Percentiles rank a stretch among this genome's conserved stretches.
These are phyloP conservation scores for Forbesichthys papilliferus DNA, from an alignment of 2,113 vertebrate species.

Conservation along the genomic window DNA sequence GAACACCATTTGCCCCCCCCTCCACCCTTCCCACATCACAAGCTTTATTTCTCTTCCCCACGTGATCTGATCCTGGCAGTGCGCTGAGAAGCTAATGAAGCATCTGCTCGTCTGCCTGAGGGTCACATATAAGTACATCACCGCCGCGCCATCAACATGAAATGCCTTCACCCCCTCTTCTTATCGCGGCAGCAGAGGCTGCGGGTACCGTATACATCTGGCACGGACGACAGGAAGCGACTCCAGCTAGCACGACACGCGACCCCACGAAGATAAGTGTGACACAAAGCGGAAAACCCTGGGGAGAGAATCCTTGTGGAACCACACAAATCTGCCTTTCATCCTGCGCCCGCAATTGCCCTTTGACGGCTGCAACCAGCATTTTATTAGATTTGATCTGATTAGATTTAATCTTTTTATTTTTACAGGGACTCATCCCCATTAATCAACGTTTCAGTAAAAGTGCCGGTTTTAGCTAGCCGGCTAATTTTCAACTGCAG, in stretches of 20 bases:
- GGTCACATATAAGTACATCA: constrained; percentile 16
- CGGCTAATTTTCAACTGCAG: too few species aligned
- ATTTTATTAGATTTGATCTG: too few species aligned
- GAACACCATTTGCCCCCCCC: too few species aligned
- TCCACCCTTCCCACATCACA: too few species aligned
- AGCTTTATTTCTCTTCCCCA: too few species aligned
- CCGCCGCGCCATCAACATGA: constrained; percentile 2
- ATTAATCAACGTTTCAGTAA: too few species aligned
- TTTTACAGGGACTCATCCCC: too few species aligned
- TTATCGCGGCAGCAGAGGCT: constrained; percentile 7
- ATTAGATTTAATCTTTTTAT: too few species aligned
- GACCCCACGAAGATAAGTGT: neutral
- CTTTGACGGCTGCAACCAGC: too few species aligned
- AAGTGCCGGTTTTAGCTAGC: too few species aligned
- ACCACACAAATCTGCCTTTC: neutral
- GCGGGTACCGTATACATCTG: neutral
- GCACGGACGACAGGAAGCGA: neutral
- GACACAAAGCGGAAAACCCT: neutral
- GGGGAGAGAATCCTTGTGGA: too few species aligned
- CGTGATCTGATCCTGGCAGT: constrained; percentile 10
- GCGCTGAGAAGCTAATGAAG: constrained; percentile 25
- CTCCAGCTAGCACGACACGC: neutral
- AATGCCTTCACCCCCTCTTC: neutral
- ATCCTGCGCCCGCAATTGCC: too few species aligned
- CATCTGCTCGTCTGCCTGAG: constrained; percentile 19